These are phyloP conservation scores for Coregonus suidteri DNA, from an alignment of 2,797 vertebrate genomes.

Conservation along the genomic window DNA sequence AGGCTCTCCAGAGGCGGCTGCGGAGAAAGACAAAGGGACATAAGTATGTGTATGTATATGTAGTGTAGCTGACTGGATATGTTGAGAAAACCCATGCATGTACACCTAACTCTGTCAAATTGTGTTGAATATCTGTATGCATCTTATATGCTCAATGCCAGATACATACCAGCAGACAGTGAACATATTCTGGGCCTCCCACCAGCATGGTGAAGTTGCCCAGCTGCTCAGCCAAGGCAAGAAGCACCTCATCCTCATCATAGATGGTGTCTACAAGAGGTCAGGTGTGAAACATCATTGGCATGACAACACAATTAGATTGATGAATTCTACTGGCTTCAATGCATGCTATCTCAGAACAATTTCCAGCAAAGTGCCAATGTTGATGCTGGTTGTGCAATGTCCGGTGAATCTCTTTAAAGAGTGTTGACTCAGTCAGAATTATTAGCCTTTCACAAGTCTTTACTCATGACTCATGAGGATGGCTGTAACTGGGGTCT, in stretches of 20 bases:
- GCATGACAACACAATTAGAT: too few species aligned
- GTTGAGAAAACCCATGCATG: neutral
- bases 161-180: slow-evolving; percentile 82
- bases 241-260: slow-evolving; percentile 86
- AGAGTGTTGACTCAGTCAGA: neutral
- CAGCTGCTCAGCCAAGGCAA: slow-evolving; percentile 85
- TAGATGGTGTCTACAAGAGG: slow-evolving; percentile 81
- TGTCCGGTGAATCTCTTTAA: neutral
- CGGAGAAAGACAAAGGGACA: neutral
- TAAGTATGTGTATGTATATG: neutral
- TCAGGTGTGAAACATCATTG: neutral
- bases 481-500: neutral
- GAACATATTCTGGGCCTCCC: slow-evolving; percentile 84
- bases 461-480: neutral
- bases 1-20: slow-evolving; percentile 86
- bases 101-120: neutral
- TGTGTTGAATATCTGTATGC: neutral
- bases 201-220: slow-evolving; percentile 87
- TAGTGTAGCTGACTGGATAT: neutral
- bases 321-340: too few species aligned
- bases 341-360: neutral
- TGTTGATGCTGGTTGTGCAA: neutral
- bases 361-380: neutral
- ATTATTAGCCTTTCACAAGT: neutral
- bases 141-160: neutral